Percentiles rank a stretch among this genome's conserved stretches.
Evolutionary conservation across 1,140 invertebrate species (phyloP).

Genomic region (Aphaenogaster floridana): DNA sequence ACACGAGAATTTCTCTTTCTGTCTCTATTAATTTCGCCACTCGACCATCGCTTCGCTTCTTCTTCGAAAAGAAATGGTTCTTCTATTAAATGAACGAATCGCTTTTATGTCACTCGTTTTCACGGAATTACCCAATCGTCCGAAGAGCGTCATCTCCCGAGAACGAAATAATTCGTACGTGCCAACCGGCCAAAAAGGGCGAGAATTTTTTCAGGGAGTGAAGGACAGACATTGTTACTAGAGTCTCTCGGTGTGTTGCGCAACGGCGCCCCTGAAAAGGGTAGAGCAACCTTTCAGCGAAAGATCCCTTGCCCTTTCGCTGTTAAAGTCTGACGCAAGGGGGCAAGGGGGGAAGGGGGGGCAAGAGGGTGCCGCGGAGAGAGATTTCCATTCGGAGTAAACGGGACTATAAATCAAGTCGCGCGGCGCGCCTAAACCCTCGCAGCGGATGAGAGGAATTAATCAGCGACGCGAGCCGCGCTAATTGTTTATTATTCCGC

Average conservation of each 20-base stretch:
- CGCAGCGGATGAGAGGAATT: slow-evolving; percentile 61
- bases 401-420: slow-evolving; percentile 72
- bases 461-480: slow-evolving; percentile 61
- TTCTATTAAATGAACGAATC: slow-evolving; percentile 3
- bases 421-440: slow-evolving; percentile 43
- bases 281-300: slow-evolving; percentile 74
- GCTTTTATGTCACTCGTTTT: neutral
- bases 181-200: neutral
- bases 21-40: neutral
- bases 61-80: neutral
- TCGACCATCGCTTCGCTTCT: neutral
- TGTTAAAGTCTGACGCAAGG: slow-evolving; percentile 57
- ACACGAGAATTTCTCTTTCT: neutral
- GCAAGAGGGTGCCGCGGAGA: slow-evolving; percentile 30
- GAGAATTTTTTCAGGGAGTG: neutral
- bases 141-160: neutral
- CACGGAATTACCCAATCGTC: slow-evolving; percentile 29
- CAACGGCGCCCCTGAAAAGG: slow-evolving; percentile 67
- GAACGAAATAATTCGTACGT: slow-evolving; percentile 23
- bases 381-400: slow-evolving; percentile 74
- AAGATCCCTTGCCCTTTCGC: slow-evolving; percentile 71
- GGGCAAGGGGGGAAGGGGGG: neutral
- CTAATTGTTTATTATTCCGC: slow-evolving; percentile 59
- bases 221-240: slow-evolving; percentile 66
- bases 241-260: slow-evolving; percentile 63